These are phyloP conservation scores for Megalurothrips usitatus DNA, from an alignment of 2,888 invertebrate genomes.

Conservation along the genomic window DNA sequence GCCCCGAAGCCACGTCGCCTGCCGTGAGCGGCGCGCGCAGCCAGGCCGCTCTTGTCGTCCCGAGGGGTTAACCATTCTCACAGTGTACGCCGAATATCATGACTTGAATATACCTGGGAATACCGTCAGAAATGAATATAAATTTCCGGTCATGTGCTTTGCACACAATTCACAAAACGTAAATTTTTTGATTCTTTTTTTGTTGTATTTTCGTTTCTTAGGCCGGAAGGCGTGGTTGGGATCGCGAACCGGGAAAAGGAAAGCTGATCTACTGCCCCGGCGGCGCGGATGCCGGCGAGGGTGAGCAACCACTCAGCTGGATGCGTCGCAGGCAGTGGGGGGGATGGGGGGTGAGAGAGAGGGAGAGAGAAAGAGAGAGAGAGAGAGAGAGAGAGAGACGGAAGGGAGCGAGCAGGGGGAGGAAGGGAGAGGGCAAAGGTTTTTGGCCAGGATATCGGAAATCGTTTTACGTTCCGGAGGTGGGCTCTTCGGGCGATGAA, in stretches of 20 bases:
- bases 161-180: background rate
- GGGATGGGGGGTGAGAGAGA: background rate
- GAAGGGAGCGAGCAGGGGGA: background rate
- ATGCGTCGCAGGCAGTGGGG: background rate
- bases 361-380: background rate
- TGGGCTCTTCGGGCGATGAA: background rate
- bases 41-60: background rate
- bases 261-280: background rate
- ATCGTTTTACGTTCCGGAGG: constrained; percentile 18
- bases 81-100: no score
- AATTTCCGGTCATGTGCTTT: no score
- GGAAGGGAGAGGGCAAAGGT: background rate
- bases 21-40: background rate
- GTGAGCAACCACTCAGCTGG: background rate
- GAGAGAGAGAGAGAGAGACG: background rate
- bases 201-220: no score
- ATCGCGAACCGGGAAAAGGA: background rate
- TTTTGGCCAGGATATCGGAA: constrained; percentile 15
- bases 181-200: background rate
- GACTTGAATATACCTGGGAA: no score
- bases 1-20: background rate
- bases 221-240: background rate
- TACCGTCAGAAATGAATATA: no score
- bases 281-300: background rate
- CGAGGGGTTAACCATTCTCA: no score